Percentiles rank a stretch among this genome's conserved stretches.
Evolutionary conservation across 2,888 invertebrate genomes (phyloP).

Genomic region (Hydriomena furcata): DNA sequence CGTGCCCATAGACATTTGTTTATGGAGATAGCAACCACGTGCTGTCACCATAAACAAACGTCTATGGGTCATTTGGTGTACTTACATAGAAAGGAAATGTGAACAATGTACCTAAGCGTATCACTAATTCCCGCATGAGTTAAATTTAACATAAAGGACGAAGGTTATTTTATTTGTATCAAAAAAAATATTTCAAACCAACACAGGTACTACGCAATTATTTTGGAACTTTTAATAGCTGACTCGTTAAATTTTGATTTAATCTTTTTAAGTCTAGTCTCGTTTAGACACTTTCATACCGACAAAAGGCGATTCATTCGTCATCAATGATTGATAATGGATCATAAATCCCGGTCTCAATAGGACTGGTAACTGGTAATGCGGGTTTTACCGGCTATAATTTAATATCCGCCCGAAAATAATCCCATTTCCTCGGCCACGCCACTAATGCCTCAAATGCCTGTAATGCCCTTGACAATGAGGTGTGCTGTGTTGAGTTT

Average conservation of each 20-base stretch:
- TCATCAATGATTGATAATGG: slow-evolving; percentile 45
- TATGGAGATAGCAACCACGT: slow-evolving; percentile 72
- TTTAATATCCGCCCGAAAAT: slow-evolving; percentile 81
- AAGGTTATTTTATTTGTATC: too few relatives aligned
- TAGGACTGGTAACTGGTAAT: slow-evolving; percentile 64
- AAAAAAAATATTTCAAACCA: too few relatives aligned
- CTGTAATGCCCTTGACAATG: slow-evolving; percentile 48
- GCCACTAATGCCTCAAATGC: slow-evolving; percentile 41
- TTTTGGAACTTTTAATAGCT: background rate
- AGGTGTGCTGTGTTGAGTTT: slow-evolving; percentile 22
- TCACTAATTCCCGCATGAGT: background rate
- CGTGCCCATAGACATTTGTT: too few relatives aligned
- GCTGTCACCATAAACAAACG: slow-evolving; percentile 49
- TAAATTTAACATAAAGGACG: too few relatives aligned
- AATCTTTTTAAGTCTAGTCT: background rate
- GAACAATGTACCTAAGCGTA: slow-evolving; percentile 35
- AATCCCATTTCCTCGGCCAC: slow-evolving; percentile 71
- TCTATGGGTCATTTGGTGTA: slow-evolving; percentile 52
- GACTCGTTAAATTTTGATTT: background rate
- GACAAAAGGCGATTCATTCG: slow-evolving; percentile 25
- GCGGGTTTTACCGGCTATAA: slow-evolving; percentile 70
- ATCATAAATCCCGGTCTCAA: slow-evolving; percentile 57
- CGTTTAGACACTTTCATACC: background rate
- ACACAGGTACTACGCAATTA: too few relatives aligned
- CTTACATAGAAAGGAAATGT: slow-evolving; percentile 49